Conservation (phyloP, 2,113 vertebrate species). For the Sialia sialis region DNA sequence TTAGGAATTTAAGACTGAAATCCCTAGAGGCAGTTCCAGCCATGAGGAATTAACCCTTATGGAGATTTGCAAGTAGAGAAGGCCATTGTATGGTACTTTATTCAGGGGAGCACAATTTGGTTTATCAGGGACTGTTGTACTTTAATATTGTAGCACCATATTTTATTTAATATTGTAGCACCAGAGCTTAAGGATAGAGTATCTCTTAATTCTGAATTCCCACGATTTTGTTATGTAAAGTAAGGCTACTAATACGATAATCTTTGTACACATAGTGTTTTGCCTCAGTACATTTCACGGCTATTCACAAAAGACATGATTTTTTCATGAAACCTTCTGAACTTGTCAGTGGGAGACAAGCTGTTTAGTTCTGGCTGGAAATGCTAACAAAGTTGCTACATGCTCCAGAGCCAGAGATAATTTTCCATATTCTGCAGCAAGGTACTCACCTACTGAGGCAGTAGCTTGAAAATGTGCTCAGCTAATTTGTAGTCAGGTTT, state of each 20-base stretch:
- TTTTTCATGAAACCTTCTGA: conserved; percentile 15
- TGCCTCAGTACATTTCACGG: neutral
- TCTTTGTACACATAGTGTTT: neutral
- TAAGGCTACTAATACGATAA: neutral
- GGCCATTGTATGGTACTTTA: neutral
- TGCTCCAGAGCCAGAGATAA: neutral
- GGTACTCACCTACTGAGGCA: neutral
- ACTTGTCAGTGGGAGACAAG: neutral
- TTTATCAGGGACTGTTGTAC: neutral
- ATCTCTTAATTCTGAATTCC: neutral
- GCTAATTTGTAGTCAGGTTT: neutral
- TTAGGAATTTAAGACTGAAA: neutral
- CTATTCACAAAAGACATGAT: neutral
- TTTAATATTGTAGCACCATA: neutral
- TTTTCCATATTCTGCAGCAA: neutral
- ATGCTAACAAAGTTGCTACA: neutral
- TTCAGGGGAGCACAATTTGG: neutral
- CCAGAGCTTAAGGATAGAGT: neutral
- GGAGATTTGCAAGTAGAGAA: neutral
- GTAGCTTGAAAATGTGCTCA: neutral
- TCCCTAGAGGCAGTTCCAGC: neutral
- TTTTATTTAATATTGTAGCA: neutral
- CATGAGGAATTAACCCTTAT: neutral
- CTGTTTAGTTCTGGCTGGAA: conserved; percentile 5
- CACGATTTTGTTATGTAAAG: neutral